Percentiles rank a stretch among this genome's conserved stretches.
These are phyloP conservation scores for Oligia latruncula DNA, from an alignment of 2,888 invertebrate genomes.

Conservation along the genomic window DNA sequence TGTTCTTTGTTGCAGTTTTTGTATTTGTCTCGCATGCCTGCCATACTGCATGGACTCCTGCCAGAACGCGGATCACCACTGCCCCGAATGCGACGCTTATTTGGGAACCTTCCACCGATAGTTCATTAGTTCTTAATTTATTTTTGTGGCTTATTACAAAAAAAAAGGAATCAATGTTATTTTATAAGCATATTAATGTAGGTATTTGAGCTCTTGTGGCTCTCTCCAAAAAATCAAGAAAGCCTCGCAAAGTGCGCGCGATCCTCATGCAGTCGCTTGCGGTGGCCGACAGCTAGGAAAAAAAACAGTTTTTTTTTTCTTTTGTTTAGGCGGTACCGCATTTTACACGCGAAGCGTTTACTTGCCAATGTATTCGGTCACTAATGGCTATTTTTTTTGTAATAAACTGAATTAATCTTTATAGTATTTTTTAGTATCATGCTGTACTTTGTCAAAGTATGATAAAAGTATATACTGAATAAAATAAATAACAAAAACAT, in stretches of 20 bases:
- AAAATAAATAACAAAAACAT: not conserved
- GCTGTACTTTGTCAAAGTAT: not conserved
- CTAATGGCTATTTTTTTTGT: not conserved
- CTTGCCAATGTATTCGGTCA: too few relatives aligned
- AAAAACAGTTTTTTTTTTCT: too few relatives aligned
- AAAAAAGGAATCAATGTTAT: not conserved
- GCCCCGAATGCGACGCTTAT: constrained; percentile 88
- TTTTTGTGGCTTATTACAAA: not conserved
- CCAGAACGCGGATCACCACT: constrained; percentile 88
- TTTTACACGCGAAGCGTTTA: not conserved
- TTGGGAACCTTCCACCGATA: constrained; percentile 83
- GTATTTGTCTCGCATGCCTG: constrained; percentile 84
- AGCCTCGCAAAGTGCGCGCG: not conserved
- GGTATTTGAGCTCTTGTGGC: not conserved
- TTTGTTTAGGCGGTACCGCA: too few relatives aligned
- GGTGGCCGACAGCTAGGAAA: too few relatives aligned
- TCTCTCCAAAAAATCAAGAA: not conserved
- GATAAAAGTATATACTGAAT: not conserved
- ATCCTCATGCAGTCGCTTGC: not conserved
- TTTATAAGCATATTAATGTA: not conserved
- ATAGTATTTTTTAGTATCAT: not conserved
- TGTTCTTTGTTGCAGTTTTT: constrained; percentile 23
- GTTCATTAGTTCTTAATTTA: not conserved
- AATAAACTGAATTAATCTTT: not conserved
- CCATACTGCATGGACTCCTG: constrained; percentile 90